Percentiles rank a stretch among this genome's conserved stretches.
phyloP scores from a whole-genome alignment of 2,113 vertebrate genomes.

The Neolamprologus caudopunctatus region DNA sequence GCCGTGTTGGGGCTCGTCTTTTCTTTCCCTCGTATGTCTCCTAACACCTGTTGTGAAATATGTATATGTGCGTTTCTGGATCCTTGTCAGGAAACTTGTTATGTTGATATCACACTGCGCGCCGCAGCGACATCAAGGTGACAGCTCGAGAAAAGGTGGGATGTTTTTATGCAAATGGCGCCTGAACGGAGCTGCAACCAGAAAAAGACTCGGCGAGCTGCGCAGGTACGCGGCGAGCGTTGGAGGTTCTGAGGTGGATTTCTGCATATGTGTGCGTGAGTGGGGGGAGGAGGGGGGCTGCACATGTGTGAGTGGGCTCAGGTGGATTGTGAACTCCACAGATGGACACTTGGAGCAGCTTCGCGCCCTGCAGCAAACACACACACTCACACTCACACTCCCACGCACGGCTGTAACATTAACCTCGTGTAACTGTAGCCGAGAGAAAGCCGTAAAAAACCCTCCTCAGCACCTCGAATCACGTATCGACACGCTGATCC shows the following conservation, averaged over 20 bases:
- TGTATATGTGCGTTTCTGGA: slow-evolving; percentile 60
- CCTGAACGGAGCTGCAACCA: not conserved
- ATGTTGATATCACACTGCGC: slow-evolving; percentile 56
- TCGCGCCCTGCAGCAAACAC: slow-evolving; percentile 62
- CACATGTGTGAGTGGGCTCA: slow-evolving; percentile 57
- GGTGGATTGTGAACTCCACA: slow-evolving; percentile 67
- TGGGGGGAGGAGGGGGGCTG: not conserved
- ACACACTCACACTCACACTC: slow-evolving; percentile 17
- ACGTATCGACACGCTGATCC: slow-evolving; percentile 27
- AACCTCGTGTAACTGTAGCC: slow-evolving; percentile 52
- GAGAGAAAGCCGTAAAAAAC: slow-evolving; percentile 23
- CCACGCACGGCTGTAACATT: slow-evolving; percentile 47
- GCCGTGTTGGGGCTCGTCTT: not conserved
- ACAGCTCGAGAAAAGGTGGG: slow-evolving; percentile 50
- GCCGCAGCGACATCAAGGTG: slow-evolving; percentile 56
- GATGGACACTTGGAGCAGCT: slow-evolving; percentile 73
- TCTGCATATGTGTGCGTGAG: not conserved
- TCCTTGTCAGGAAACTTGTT: slow-evolving; percentile 57
- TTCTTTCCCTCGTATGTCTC: not conserved
- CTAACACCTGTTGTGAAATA: slow-evolving; percentile 63
- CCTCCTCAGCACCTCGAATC: slow-evolving; percentile 42
- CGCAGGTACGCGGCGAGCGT: not conserved
- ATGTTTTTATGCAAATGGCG: slow-evolving; percentile 52
- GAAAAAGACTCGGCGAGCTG: not conserved
- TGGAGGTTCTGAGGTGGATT: not conserved